Conservation (phyloP, 2,113 vertebrate genomes). For the Symphodus melops region DNA sequence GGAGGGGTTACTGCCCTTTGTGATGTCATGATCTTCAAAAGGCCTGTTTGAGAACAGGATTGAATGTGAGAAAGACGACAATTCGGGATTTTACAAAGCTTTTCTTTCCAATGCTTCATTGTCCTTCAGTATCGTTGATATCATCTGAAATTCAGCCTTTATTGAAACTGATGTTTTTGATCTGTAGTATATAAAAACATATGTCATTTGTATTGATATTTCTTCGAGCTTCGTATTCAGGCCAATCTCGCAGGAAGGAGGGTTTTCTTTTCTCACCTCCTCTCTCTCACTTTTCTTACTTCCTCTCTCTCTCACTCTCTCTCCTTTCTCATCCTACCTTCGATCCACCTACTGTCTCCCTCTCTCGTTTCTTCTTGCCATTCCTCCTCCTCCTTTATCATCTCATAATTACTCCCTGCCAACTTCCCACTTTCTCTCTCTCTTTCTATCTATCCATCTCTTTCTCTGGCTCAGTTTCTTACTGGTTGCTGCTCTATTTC, state of each 20-base stretch:
- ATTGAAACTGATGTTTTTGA: too few species aligned
- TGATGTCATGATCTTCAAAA: too few species aligned
- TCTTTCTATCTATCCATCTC: neutral
- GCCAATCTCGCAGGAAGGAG: constrained; percentile 9
- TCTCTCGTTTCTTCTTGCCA: constrained; percentile 30
- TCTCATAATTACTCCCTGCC: constrained; percentile 40
- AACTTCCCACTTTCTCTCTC: constrained; percentile 39
- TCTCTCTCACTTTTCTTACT: constrained; percentile 30
- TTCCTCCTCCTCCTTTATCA: constrained; percentile 39
- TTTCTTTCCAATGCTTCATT: too few species aligned
- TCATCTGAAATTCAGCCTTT: too few species aligned
- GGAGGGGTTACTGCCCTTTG: too few species aligned
- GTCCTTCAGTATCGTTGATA: too few species aligned
- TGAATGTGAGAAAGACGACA: too few species aligned
- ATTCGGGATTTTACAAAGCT: too few species aligned
- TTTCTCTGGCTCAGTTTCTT: constrained; percentile 14
- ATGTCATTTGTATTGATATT: too few species aligned
- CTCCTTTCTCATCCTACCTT: constrained; percentile 28
- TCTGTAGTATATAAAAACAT: too few species aligned
- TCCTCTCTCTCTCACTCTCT: neutral
- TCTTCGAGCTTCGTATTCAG: neutral
- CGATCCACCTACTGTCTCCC: constrained; percentile 29
- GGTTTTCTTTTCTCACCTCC: constrained; percentile 53
- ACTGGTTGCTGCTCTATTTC: constrained; percentile 45
- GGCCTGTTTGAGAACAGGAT: too few species aligned